Evolutionary conservation across 1,140 invertebrate species (phyloP).

Genomic region (Panagrolaimus sp.): DNA sequence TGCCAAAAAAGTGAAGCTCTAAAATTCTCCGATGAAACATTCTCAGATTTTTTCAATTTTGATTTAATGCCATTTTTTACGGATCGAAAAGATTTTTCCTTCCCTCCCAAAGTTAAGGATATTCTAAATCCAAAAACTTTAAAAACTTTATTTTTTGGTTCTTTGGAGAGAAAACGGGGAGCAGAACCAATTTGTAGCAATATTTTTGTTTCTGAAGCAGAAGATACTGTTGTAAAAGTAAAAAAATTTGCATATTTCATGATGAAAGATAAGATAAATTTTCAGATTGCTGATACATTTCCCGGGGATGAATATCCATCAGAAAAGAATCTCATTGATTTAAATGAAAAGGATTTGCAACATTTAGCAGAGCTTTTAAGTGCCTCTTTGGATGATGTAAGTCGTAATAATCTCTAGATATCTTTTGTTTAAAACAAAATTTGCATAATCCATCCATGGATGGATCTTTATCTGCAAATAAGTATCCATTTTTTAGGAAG

Average conservation of each 20-base stretch:
- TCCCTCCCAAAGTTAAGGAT: background rate
- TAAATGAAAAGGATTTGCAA: background rate
- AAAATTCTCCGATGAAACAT: background rate
- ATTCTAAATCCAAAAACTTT: background rate
- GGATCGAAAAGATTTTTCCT: background rate
- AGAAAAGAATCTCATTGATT: conserved; percentile 2
- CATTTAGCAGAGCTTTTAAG: background rate
- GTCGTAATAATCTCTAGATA: too few species aligned
- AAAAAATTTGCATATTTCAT: background rate
- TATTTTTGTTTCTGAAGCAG: background rate
- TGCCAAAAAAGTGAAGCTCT: background rate
- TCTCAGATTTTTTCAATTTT: background rate
- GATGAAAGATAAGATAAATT: background rate
- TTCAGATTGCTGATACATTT: background rate
- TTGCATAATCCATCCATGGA: too few species aligned
- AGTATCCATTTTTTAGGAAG: background rate
- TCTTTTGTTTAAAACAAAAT: too few species aligned
- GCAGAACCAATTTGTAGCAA: background rate
- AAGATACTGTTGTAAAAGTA: background rate
- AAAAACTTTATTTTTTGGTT: background rate
- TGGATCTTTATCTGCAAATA: too few species aligned
- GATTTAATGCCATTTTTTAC: background rate
- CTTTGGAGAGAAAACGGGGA: background rate
- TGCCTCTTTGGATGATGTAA: background rate
- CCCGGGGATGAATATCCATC: background rate